Percentiles rank a stretch among this genome's conserved stretches.
phyloP scores from a whole-genome alignment of 2,888 invertebrate species.

The Drosophila borborema region DNA sequence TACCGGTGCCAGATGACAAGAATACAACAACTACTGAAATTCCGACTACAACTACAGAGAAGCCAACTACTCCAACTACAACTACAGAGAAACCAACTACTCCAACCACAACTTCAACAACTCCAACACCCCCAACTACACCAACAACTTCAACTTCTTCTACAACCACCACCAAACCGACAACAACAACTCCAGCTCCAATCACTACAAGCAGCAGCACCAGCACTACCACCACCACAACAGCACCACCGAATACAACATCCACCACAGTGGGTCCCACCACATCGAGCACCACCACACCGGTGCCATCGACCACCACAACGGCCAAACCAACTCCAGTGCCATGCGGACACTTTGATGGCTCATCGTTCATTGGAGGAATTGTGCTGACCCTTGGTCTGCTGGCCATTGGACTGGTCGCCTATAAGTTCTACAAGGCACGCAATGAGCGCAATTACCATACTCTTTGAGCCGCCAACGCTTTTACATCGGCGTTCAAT shows the following conservation, averaged over 20 bases:
- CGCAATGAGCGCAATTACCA: conserved; percentile 94
- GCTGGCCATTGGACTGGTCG: conserved; percentile 92
- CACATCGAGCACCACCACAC: conserved; percentile 47
- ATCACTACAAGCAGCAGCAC: conserved; percentile 35
- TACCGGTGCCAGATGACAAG: conserved; percentile 20
- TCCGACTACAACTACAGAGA: conserved; percentile 14
- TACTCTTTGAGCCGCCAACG: conserved; percentile 89
- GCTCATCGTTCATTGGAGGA: conserved; percentile 93
- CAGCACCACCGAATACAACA: conserved; percentile 54
- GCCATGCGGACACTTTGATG: conserved; percentile 88
- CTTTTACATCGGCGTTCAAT: conserved; percentile 83
- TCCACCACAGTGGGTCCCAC: conserved; percentile 44
- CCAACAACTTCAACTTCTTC: conserved; percentile 1
- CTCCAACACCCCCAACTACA: conserved; percentile 20
- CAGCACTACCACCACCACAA: conserved; percentile 19
- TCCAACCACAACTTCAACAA: conserved; percentile 17
- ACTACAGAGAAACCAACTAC: conserved; percentile 22
- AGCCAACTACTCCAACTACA: conserved; percentile 15
- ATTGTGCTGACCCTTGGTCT: conserved; percentile 92
- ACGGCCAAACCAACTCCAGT: conserved; percentile 79
- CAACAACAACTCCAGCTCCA: conserved; percentile 29
- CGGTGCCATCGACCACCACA: conserved; percentile 66
- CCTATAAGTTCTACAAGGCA: conserved; percentile 94
- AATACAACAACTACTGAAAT: conserved; percentile 36
- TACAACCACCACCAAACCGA: conserved; percentile 23